Base-by-base conservation (phyloP, 1,140 invertebrate genomes). In the Halictus rubicundus region DNA sequence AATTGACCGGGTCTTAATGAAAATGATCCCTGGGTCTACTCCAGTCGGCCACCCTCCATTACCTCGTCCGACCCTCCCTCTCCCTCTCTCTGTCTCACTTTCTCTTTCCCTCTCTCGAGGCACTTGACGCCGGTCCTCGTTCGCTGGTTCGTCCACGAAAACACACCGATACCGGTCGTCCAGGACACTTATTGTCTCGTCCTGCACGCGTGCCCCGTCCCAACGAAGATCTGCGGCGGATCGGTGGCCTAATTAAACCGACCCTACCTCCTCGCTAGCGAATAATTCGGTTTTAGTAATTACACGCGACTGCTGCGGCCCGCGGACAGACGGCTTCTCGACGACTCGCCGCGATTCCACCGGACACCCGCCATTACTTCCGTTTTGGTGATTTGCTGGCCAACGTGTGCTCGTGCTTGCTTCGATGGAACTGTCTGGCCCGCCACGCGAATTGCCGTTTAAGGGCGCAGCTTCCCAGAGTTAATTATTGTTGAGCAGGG, bases 1-100 rank as follows among this genome's bases (percentile, higher is more conserved):
- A 88, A 89, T 88, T 83, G 88, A 87, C 87, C 84, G 64, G 78
- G 79, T 82, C 87, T 81, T 88, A 87, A 89, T 86, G 85, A 87
- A 88, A 87, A 87, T 88, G 82, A 89, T 89, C 82, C 70, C 72
- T 32, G 74, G 57, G 57, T 49, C 60, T 64, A 46, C 37, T 69
- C 61, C 49, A 32, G 21, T 37, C 54, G 68, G 16, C 64, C 39
- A 66, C 42, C 64, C 71, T 69, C 73, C 32, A 77, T 80, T 80
- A 64, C 52, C 37, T 1, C 39, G 39, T 12, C 39, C 8, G 1
- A 9, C 39, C 9, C 8, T 9, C 39, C 8, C 39, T 12, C 39
- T 42, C 39, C 9, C 8, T 12, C 10, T 42, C 39, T 42, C 39
- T 12, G 9, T 42, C 42, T 42, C n/a, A n/a, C 42, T 42, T 12